These are phyloP conservation scores for Leistus spinibarbis DNA, from an alignment of 2,888 invertebrate genomes.

Conservation along the genomic window DNA sequence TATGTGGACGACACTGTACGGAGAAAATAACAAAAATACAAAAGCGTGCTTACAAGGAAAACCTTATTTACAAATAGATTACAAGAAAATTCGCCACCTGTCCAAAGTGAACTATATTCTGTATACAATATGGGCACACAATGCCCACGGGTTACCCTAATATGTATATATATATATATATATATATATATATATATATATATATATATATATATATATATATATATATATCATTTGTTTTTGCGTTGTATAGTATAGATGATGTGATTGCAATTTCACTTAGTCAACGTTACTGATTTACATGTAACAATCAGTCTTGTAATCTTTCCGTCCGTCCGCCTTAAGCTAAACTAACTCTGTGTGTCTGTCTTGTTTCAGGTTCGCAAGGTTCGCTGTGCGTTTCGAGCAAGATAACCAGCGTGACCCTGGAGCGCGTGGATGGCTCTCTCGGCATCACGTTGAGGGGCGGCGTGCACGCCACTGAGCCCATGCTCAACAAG, in stretches of 20 bases:
- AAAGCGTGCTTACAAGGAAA: too few species aligned
- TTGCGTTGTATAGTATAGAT: too few species aligned
- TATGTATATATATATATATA: not conserved
- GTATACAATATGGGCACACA: too few species aligned
- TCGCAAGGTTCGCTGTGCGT: conserved; percentile 77
- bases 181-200: not conserved
- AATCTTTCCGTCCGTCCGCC: not conserved
- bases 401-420: conserved; percentile 78
- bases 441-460: conserved; percentile 89
- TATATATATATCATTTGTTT: not conserved
- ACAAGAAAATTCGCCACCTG: too few species aligned
- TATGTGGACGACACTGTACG: too few species aligned
- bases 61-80: too few species aligned
- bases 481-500: conserved; percentile 67
- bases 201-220: not conserved
- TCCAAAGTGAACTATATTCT: too few species aligned
- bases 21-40: too few species aligned
- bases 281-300: too few species aligned
- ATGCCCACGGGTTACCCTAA: not conserved
- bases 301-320: not conserved
- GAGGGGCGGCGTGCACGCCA: conserved; percentile 76
- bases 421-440: conserved; percentile 77
- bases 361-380: conserved; percentile 53
- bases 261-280: not conserved
- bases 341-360: too few species aligned